Percentiles rank a stretch among this genome's conserved stretches.
These are phyloP conservation scores for Cranoglanis bouderius DNA, from an alignment of 2,113 vertebrate genomes.

Conservation along the genomic window DNA sequence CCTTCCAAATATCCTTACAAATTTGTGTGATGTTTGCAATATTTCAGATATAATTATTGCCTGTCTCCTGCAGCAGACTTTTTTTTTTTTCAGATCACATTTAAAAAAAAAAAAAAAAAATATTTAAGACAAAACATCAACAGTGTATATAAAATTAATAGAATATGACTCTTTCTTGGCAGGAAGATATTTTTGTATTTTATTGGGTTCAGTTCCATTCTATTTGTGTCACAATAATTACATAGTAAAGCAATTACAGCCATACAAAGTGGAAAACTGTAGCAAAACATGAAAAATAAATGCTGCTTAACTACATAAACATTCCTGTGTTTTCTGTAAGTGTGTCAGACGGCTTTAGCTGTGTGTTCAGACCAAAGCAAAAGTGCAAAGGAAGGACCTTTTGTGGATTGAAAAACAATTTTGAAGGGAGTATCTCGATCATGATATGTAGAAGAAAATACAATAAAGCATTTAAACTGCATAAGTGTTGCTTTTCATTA, in stretches of 20 bases:
- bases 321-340: constrained; percentile 32
- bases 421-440: constrained; percentile 11
- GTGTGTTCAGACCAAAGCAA: constrained; percentile 28
- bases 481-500: constrained; percentile 8
- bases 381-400: background rate
- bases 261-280: constrained; percentile 43
- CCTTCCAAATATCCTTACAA: background rate
- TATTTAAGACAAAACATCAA: background rate
- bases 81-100: background rate
- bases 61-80: background rate
- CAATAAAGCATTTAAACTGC: constrained; percentile 31
- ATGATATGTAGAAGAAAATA: constrained; percentile 46
- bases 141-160: background rate
- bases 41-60: background rate
- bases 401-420: constrained; percentile 3
- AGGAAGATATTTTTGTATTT: constrained; percentile 53
- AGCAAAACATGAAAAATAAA: constrained; percentile 49
- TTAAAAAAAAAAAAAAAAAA: background rate
- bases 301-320: constrained; percentile 52
- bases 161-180: constrained; percentile 7
- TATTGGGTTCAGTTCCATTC: constrained; percentile 40
- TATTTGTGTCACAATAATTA: constrained; percentile 47
- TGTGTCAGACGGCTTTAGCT: constrained; percentile 31
- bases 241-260: constrained; percentile 48
- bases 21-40: background rate